Base-by-base conservation (phyloP, 2,888 invertebrate genomes). In the Unio pictorum region DNA sequence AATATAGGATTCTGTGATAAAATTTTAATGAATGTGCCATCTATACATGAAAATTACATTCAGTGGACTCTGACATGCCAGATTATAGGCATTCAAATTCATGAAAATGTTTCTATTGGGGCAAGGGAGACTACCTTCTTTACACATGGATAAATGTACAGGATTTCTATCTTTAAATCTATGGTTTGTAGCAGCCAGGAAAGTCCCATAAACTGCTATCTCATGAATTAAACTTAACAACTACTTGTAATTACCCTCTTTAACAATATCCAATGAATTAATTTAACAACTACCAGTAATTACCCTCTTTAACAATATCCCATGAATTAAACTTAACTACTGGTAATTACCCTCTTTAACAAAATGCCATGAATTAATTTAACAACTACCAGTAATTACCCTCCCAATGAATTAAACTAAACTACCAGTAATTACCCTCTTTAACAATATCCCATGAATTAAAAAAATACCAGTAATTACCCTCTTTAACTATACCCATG, bases 241-340 rank as follows among this genome's bases (percentile, higher is more conserved):
- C 23, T 72, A 64, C 54, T 65, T 66, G 4, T 60, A 28, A 20
- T 20, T 63, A 77, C 78, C 74, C 72, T 74, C 73, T 54, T 75
- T 67, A 59, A 68, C 68, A 17, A 67, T 69, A 18, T 77, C 67
- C 55, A 23, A 23, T 23, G 23, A 23, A 23, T 23, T 23, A 23
- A 23, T 23, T 23, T 23, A 23, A 23, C 23, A 23, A 55, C 23
- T 72, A 64, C 54, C 63, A 66, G 4, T 60, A 28, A 20, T 20
- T 63, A 77, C 78, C 74, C 72, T 74, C 73, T 54, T 75, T 67
- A 59, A 68, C 68, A 17, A 67, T 69, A 18, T 77, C 67, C 55
- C 0, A 23, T 23, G 23, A 23, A 23, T 23, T 23, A 23, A 23
- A 23, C 23, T 23, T 23, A 23, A 55, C 23, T 72, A 64, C 54